A percentile compares a stretch with the other conserved stretches of the same genome.
These are phyloP conservation scores for Arizona elegans DNA, from an alignment of 2,113 vertebrate genomes.

Conservation along the genomic window DNA sequence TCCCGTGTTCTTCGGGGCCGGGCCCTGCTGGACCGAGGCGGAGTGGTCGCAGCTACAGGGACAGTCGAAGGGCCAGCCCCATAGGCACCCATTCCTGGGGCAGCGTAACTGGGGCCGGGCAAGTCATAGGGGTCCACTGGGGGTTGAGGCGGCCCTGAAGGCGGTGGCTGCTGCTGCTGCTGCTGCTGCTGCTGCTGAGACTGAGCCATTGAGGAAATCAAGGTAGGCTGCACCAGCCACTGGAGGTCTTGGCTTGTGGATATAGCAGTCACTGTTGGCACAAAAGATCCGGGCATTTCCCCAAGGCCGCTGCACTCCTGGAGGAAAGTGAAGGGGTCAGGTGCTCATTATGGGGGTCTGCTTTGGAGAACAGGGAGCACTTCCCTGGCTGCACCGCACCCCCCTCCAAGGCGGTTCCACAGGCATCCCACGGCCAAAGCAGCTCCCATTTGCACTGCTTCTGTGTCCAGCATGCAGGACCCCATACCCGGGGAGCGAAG, in stretches of 20 bases:
- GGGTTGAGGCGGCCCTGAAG: slow-evolving; percentile 46
- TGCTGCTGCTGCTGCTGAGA: slow-evolving; percentile 57
- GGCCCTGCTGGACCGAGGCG: slow-evolving; percentile 74
- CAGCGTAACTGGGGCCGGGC: slow-evolving; percentile 86
- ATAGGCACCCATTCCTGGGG: slow-evolving; percentile 65
- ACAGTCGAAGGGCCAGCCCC: slow-evolving; percentile 65
- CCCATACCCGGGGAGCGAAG: neutral
- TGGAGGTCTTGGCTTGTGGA: slow-evolving; percentile 96
- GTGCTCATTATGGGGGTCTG: neutral
- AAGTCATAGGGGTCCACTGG: slow-evolving; percentile 86
- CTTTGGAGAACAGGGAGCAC: neutral
- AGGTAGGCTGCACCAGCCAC: slow-evolving; percentile 95
- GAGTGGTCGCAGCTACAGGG: slow-evolving; percentile 63
- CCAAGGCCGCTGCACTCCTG: slow-evolving; percentile 80
- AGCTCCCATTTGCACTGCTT: neutral
- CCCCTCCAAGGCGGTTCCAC: neutral
- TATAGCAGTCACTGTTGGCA: slow-evolving; percentile 96
- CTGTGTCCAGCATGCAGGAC: neutral
- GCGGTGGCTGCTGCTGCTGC: slow-evolving; percentile 13
- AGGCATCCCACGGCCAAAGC: neutral
- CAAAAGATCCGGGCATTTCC: slow-evolving; percentile 93
- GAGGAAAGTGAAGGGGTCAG: slow-evolving; percentile 30
- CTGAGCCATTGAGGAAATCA: slow-evolving; percentile 92
- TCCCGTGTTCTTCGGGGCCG: slow-evolving; percentile 81
- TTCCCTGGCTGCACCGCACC: neutral